Evolutionary conservation across 2,113 vertebrate species (phyloP).

Genomic region (Gobiocypris rarus): DNA sequence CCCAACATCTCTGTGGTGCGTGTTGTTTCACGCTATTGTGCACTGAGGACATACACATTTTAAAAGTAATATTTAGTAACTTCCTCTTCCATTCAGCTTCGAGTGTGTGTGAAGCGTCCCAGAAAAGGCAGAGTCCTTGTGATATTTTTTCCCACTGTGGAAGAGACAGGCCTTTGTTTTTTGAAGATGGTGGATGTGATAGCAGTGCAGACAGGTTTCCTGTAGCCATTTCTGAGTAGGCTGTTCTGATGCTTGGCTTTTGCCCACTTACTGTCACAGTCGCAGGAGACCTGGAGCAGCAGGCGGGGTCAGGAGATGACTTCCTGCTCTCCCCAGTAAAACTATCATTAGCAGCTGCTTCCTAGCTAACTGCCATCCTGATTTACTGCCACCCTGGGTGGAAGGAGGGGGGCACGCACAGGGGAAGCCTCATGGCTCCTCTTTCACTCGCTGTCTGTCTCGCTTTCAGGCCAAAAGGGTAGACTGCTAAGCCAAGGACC

Average conservation of each 20-base stretch:
- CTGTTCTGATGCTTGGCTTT: conserved; percentile 66
- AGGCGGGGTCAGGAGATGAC: conserved; percentile 92
- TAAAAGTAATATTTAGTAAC: conserved; percentile 11
- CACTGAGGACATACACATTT: neutral
- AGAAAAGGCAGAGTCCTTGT: conserved; percentile 49
- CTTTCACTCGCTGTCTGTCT: conserved; percentile 72
- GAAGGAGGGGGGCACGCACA: conserved; percentile 52
- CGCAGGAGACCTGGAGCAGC: conserved; percentile 84
- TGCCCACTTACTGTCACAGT: conserved; percentile 76
- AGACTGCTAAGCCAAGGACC: conserved; percentile 45
- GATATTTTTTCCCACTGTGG: conserved; percentile 56
- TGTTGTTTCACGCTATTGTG: neutral
- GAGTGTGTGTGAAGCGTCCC: conserved; percentile 40
- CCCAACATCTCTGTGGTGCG: neutral
- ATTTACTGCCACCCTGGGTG: conserved; percentile 81
- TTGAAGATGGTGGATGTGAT: conserved; percentile 33
- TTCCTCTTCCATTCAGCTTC: conserved; percentile 32
- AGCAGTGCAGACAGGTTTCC: conserved; percentile 64
- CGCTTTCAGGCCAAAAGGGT: conserved; percentile 51
- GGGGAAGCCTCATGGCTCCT: conserved; percentile 78
- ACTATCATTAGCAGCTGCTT: conserved; percentile 91
- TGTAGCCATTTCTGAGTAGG: conserved; percentile 59
- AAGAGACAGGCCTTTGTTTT: conserved; percentile 57
- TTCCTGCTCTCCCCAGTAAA: conserved; percentile 84
- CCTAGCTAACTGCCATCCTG: conserved; percentile 91